Percentiles rank a stretch among this genome's conserved stretches.
These are phyloP conservation scores for Brachymystax lenok DNA, from an alignment of 2,797 vertebrate genomes.

Conservation along the genomic window DNA sequence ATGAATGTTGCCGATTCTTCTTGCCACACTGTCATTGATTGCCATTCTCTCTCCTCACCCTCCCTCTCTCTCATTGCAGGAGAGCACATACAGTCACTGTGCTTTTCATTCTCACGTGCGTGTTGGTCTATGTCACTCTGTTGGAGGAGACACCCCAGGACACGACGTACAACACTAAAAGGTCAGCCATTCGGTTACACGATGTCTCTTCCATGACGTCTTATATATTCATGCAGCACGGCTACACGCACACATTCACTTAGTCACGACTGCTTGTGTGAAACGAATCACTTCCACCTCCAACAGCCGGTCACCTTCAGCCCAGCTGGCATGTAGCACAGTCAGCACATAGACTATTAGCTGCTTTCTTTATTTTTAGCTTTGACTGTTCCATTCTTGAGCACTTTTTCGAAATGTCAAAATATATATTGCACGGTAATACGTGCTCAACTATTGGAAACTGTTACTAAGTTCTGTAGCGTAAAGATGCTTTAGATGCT, in stretches of 20 bases:
- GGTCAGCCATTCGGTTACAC: slow-evolving; percentile 71
- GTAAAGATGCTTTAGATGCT: no score
- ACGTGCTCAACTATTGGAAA: no score
- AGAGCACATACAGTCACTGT: slow-evolving; percentile 95
- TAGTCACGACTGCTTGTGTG: neutral
- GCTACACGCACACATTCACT: neutral
- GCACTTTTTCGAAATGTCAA: neutral
- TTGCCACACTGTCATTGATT: slow-evolving; percentile 4
- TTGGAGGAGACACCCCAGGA: slow-evolving; percentile 96
- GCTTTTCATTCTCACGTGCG: slow-evolving; percentile 94
- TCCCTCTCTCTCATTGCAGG: slow-evolving; percentile 72
- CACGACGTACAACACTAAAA: slow-evolving; percentile 95
- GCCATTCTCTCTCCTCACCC: neutral
- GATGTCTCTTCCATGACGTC: neutral
- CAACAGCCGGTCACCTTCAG: neutral
- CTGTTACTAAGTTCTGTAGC: no score
- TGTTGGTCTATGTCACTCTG: slow-evolving; percentile 92
- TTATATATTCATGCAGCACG: neutral
- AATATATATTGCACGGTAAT: neutral
- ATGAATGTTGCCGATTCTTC: neutral
- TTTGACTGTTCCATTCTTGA: neutral
- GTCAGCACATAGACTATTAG: neutral
- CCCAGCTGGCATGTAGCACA: neutral
- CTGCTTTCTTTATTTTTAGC: neutral
- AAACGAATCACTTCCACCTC: neutral